Evolutionary conservation across 2,113 vertebrate species (phyloP).

Genomic region (Todiramphus chloris): DNA sequence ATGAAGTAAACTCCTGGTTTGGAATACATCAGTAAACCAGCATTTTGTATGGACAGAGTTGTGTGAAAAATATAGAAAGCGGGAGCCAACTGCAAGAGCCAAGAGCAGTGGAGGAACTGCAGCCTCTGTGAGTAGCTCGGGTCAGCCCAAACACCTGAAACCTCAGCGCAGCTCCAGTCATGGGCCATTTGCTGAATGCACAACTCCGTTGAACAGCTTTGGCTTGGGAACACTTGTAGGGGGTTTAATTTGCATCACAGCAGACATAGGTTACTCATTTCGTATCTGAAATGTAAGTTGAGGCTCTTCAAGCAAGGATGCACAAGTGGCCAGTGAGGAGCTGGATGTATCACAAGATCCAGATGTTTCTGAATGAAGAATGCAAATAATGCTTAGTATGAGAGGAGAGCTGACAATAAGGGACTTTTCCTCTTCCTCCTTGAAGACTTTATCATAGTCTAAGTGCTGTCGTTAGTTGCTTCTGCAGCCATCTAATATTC

Average conservation of each 20-base stretch:
- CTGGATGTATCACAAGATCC: not conserved
- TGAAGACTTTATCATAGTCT: not conserved
- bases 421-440: not conserved
- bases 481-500: not conserved
- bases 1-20: not conserved
- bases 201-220: not conserved
- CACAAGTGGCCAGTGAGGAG: not conserved
- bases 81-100: not conserved
- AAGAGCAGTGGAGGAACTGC: not conserved
- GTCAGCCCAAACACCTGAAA: not conserved
- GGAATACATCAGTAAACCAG: not conserved
- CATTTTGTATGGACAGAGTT: not conserved
- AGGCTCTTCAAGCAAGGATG: not conserved
- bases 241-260: not conserved
- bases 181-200: not conserved
- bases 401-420: not conserved
- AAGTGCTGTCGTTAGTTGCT: not conserved
- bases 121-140: rapidly evolving
- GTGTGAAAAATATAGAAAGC: not conserved
- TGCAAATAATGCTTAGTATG: not conserved
- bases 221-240: not conserved
- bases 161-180: not conserved
- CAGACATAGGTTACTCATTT: not conserved
- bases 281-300: not conserved
- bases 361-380: not conserved